Percentiles rank a stretch among this genome's conserved stretches.
Evolutionary conservation across 2,797 vertebrate genomes (phyloP).

Genomic region (Darevskia nairensis): DNA sequence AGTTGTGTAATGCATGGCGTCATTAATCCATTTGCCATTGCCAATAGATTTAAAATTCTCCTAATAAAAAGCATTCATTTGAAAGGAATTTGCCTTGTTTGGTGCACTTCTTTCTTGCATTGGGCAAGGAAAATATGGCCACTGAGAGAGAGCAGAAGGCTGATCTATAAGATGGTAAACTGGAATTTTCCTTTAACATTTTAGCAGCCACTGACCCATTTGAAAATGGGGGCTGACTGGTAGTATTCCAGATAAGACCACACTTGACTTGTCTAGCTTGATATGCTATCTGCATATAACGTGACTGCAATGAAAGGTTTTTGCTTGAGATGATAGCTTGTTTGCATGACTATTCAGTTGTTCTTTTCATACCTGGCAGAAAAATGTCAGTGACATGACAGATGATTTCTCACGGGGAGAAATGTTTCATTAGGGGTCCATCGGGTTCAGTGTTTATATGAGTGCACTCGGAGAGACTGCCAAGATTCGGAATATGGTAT

Average conservation of each 20-base stretch:
- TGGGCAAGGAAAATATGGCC: slow-evolving; percentile 21
- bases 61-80: slow-evolving; percentile 39
- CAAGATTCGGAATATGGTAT: not conserved
- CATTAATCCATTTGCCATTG: slow-evolving; percentile 35
- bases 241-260: not conserved
- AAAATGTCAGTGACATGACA: not conserved
- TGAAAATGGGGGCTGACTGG: fast-evolving
- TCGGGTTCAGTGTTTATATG: not conserved
- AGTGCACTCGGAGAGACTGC: not conserved
- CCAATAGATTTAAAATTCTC: slow-evolving; percentile 56
- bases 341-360: not conserved
- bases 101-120: slow-evolving; percentile 2
- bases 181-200: not conserved
- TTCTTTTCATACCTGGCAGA: not conserved
- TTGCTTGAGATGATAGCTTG: not conserved
- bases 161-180: not conserved
- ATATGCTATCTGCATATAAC: not conserved
- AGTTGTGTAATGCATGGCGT: slow-evolving; percentile 51
- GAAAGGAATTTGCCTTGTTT: slow-evolving; percentile 44
- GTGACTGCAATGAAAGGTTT: not conserved
- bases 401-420: not conserved
- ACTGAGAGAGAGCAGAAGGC: not conserved
- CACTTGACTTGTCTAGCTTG: not conserved
- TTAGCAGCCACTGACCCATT: not conserved
- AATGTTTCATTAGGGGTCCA: not conserved